These are phyloP conservation scores for Drosophila ohnishii DNA, from an alignment of 1,140 invertebrate species.

Conservation along the genomic window DNA sequence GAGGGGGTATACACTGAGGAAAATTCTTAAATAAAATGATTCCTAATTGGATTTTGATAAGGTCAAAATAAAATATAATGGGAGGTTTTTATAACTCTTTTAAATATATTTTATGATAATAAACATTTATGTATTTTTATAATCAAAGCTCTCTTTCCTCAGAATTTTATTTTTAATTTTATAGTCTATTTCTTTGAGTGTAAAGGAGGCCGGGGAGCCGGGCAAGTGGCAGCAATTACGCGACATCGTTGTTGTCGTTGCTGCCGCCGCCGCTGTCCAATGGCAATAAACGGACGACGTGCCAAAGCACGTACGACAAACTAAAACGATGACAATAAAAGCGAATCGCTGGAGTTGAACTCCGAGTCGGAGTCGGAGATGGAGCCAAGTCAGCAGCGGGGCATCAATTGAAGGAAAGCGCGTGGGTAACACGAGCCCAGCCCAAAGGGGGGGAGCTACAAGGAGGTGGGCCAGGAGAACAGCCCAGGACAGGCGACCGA, in stretches of 20 bases:
- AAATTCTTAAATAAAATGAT: too few species aligned
- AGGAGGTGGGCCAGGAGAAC: not conserved
- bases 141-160: too few species aligned
- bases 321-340: constrained; percentile 79
- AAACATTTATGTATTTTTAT: too few species aligned
- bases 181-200: not conserved
- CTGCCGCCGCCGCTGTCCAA: constrained; percentile 37
- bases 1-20: not conserved
- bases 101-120: too few species aligned
- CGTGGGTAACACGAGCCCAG: constrained; percentile 74
- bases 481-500: constrained; percentile 10
- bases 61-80: too few species aligned
- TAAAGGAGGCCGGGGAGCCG: constrained; percentile 4
- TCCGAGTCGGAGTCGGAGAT: constrained; percentile 3
- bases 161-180: not conserved
- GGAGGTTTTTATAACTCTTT: too few species aligned
- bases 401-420: constrained; percentile 62
- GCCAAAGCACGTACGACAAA: constrained; percentile 78
- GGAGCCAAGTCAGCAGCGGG: constrained; percentile 21
- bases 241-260: constrained; percentile 39
- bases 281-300: constrained; percentile 73
- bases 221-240: constrained; percentile 71
- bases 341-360: constrained; percentile 57
- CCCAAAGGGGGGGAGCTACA: constrained; percentile 5
- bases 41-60: too few species aligned